Conservation (phyloP, 2,888 invertebrate genomes). For the Mechanitis messenoides region DNA sequence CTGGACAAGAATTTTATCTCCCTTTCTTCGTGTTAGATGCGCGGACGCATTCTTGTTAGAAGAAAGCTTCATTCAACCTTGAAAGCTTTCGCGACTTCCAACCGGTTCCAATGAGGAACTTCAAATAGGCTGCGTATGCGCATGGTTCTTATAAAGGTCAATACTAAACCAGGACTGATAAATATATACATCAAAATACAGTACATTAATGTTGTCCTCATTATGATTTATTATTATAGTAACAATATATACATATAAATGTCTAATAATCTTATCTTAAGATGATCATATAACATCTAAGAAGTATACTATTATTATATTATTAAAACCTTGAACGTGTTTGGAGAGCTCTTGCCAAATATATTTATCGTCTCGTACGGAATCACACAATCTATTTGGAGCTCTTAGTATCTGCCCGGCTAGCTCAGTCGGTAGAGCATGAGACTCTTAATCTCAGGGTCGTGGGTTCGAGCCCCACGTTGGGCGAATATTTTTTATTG, state of each 20-base stretch:
- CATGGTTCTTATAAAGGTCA: conserved; percentile 15
- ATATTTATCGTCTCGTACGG: background rate
- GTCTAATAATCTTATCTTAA: too few species aligned
- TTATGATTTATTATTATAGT: too few species aligned
- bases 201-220: too few species aligned
- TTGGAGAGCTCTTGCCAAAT: too few species aligned
- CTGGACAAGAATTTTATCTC: conserved; percentile 14
- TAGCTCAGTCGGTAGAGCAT: conserved; percentile 78
- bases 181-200: too few species aligned
- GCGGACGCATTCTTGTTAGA: conserved; percentile 30
- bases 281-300: too few species aligned
- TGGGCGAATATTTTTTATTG: conserved; percentile 52
- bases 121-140: conserved; percentile 28
- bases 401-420: conserved; percentile 52
- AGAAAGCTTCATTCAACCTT: conserved; percentile 38
- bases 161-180: too few species aligned
- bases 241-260: too few species aligned
- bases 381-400: conserved; percentile 12
- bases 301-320: too few species aligned
- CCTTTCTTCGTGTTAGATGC: conserved; percentile 20
- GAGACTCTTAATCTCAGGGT: conserved; percentile 81
- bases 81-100: conserved; percentile 37
- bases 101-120: conserved; percentile 37
- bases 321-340: too few species aligned
- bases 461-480: conserved; percentile 81